Evolutionary conservation across 2,113 vertebrate genomes (phyloP).

Genomic region (Lipophrys pholis): DNA sequence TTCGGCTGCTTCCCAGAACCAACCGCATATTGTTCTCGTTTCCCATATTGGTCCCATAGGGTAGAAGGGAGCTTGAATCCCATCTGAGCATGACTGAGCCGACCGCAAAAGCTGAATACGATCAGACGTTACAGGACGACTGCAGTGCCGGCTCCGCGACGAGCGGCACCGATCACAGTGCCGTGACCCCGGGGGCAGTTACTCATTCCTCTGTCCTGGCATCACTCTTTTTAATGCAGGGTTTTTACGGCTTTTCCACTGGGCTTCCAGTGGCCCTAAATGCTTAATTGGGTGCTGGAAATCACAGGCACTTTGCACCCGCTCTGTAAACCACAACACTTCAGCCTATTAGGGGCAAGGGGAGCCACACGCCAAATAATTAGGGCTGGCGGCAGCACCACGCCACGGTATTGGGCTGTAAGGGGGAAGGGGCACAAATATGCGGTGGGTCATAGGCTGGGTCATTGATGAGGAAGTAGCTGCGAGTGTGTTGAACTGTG

Average conservation of each 20-base stretch:
- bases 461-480: constrained; percentile 54
- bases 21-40: constrained; percentile 64
- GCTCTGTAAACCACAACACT: constrained; percentile 80
- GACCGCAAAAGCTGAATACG: constrained; percentile 58
- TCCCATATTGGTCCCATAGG: constrained; percentile 61
- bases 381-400: constrained; percentile 75
- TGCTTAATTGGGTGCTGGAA: constrained; percentile 84
- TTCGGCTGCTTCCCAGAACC: constrained; percentile 49
- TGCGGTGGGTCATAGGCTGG: not conserved
- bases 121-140: constrained; percentile 44
- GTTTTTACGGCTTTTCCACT: constrained; percentile 74
- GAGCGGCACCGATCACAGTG: constrained; percentile 18
- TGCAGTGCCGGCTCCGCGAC: constrained; percentile 25
- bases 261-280: constrained; percentile 77
- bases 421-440: constrained; percentile 41
- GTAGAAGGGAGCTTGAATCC: constrained; percentile 54
- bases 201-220: constrained; percentile 53
- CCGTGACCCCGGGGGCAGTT: constrained; percentile 41
- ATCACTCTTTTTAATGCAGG: constrained; percentile 54
- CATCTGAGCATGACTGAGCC: constrained; percentile 64
- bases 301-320: constrained; percentile 81
- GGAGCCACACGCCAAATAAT: constrained; percentile 79
- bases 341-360: constrained; percentile 74
- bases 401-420: constrained; percentile 59
- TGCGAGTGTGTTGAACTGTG: constrained; percentile 3